These are phyloP conservation scores for Dendropsophus ebraccatus DNA, from an alignment of 2,113 vertebrate species.

Conservation along the genomic window DNA sequence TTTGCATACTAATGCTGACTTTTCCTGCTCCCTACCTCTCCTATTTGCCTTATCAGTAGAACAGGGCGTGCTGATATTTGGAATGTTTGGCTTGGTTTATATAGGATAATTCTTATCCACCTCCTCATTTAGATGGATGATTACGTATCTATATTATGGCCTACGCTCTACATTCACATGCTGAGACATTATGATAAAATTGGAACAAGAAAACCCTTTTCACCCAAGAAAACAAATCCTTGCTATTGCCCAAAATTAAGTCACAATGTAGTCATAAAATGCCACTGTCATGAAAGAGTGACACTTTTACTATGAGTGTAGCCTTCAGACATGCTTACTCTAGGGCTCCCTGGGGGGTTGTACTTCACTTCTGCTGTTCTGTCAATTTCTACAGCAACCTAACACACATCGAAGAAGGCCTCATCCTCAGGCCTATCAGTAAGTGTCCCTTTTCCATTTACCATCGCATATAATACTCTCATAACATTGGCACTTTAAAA, in stretches of 20 bases:
- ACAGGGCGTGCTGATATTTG: background rate
- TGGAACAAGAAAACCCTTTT: background rate
- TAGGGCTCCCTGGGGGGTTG: too few species aligned
- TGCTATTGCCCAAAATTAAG: background rate
- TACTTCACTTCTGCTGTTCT: too few species aligned
- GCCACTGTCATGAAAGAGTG: background rate
- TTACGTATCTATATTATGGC: background rate
- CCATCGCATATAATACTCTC: background rate
- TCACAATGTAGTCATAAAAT: background rate
- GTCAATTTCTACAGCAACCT: too few species aligned
- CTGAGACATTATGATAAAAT: background rate
- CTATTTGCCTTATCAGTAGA: background rate
- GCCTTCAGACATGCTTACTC: background rate
- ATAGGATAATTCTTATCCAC: background rate
- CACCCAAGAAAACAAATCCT: background rate
- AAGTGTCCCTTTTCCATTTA: too few species aligned
- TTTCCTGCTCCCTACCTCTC: background rate
- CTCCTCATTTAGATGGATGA: background rate
- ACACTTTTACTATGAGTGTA: background rate
- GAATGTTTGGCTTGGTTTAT: background rate
- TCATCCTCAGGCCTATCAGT: too few species aligned
- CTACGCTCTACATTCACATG: background rate
- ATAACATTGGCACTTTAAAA: background rate
- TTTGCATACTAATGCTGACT: background rate
- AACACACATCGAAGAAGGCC: too few species aligned